Evolutionary conservation across 2,797 vertebrate species (phyloP), one percentile per base, ranked within the genome.

Genomic region (Falco concolor): DNA sequence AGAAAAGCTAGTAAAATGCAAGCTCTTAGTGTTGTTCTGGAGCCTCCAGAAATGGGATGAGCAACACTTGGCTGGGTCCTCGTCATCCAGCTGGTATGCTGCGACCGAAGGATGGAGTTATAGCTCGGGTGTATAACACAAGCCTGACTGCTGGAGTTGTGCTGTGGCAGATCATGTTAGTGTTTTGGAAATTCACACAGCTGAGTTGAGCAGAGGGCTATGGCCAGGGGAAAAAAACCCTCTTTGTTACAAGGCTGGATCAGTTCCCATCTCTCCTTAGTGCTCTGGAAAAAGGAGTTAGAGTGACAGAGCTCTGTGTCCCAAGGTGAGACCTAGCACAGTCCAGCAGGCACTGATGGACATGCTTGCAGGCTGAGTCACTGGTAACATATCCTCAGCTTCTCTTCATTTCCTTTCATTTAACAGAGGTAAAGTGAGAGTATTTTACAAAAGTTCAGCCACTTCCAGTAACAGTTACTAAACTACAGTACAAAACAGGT

Each of bases 121-220:
- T 0, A 50, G 50, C 5, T 4, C 1, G 5, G 54, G 22, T 0
- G 6, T 25, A 15, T 54, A 59, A 42, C 44, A 34, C 20, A 54
- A 74, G 52, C n/a, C 32, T 0, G 1, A n/a, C 13, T 0, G 0
- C 36, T 21, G n/a, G 56, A 12, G 0, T 47, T 3, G 10, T 47
- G n/a, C 64, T 61, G 42, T 6, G 4, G 27, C 42, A 64, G 44
- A 14, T 76, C 36, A 3, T 0, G 9, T 36, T 60, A 15, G 18
- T 36, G 14, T 50, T 91, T 74, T 44, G 40, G 73, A 67, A 84
- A 78, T 63, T 21, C 4, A 2, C 3, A 9, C 18, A 54, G 36
- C 59, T 69, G 42, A 32, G 36, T 77, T 7, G 32, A 44, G 34
- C 24, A 59, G 53, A 70, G 54, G 34, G 15, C 69, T 78, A 32